These are phyloP conservation scores for Bombus waltoni DNA, from an alignment of 1,140 invertebrate genomes.

Conservation along the genomic window DNA sequence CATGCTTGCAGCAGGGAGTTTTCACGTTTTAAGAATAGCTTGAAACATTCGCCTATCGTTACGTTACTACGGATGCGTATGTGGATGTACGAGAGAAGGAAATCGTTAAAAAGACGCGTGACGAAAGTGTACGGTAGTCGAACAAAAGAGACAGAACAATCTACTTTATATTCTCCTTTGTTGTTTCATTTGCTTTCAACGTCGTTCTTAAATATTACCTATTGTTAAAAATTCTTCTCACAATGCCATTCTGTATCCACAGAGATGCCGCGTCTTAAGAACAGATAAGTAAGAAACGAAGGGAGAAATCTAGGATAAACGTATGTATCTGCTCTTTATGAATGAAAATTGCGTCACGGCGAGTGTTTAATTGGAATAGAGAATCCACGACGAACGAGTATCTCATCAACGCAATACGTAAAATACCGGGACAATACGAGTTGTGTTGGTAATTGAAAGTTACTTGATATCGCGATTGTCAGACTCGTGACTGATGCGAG, in stretches of 20 bases:
- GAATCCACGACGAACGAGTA: neutral
- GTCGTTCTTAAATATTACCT: neutral
- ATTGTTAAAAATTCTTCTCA: neutral
- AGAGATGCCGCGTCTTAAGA: neutral
- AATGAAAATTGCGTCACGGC: neutral
- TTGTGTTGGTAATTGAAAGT: constrained; percentile 6
- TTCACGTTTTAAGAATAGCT: too few relatives aligned
- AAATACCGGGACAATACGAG: neutral
- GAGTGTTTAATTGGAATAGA: neutral
- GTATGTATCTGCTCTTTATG: neutral
- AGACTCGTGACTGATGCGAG: constrained; percentile 1
- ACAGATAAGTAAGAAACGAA: neutral
- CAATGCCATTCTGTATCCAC: neutral
- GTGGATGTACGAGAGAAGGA: too few relatives aligned
- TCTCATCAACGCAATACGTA: neutral
- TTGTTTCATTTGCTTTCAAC: neutral
- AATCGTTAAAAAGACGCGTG: too few relatives aligned
- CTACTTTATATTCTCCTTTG: neutral
- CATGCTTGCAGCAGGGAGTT: too few relatives aligned
- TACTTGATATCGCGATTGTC: constrained; percentile 8
- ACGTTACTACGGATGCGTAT: too few relatives aligned
- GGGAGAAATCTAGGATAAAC: constrained; percentile 1
- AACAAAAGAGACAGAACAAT: too few relatives aligned
- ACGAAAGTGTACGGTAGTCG: too few relatives aligned
- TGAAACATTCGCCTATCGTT: too few relatives aligned